phyloP scores from a whole-genome alignment of 2,888 invertebrate species.

The Pomacea canaliculata region DNA sequence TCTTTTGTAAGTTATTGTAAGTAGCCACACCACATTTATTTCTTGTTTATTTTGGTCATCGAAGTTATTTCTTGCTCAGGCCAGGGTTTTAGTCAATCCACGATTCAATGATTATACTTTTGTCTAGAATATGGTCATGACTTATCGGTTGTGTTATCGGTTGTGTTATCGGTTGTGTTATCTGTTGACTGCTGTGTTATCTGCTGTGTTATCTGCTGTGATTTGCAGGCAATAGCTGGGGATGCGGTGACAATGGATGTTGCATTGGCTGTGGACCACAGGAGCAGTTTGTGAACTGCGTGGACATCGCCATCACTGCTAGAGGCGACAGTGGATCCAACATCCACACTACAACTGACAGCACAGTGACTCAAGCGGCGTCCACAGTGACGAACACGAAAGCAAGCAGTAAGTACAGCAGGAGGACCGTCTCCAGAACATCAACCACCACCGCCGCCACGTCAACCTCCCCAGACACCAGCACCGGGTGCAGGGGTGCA shows the following conservation, averaged over 20 bases:
- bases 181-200: too few relatives aligned
- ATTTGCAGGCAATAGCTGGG: constrained; percentile 56
- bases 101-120: too few relatives aligned
- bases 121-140: too few relatives aligned
- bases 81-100: too few relatives aligned
- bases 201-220: not conserved
- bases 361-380: not conserved
- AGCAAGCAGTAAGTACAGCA: not conserved
- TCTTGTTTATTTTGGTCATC: too few relatives aligned
- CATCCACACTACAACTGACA: not conserved
- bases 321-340: not conserved
- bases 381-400: not conserved
- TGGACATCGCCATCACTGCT: constrained; percentile 49
- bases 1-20: too few relatives aligned
- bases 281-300: constrained; percentile 59
- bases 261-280: constrained; percentile 41
- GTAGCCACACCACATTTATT: too few relatives aligned
- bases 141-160: too few relatives aligned
- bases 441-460: not conserved
- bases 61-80: too few relatives aligned
- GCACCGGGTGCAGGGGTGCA: not conserved
- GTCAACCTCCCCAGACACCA: not conserved
- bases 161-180: not conserved
- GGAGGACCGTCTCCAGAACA: not conserved
- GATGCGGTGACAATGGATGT: constrained; percentile 21